Evolutionary conservation across 2,888 invertebrate genomes (phyloP).

Genomic region (Sicus ferrugineus): DNA sequence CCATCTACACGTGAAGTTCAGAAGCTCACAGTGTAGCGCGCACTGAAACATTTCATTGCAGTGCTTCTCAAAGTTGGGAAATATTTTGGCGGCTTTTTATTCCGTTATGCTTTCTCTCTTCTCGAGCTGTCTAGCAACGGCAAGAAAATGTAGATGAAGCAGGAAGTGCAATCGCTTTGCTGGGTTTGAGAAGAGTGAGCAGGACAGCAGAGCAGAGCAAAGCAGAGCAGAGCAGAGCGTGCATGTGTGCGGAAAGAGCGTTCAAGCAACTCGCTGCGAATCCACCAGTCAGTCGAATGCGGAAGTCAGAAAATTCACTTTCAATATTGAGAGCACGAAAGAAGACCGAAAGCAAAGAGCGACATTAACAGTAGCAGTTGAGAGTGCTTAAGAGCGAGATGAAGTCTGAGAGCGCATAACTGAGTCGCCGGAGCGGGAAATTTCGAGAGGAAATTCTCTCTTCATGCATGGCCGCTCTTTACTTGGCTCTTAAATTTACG

Average conservation of each 20-base stretch:
- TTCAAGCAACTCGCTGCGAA: no score
- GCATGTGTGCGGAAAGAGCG: no score
- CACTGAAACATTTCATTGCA: conserved; percentile 8
- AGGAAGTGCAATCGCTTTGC: not conserved
- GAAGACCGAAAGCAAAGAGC: conserved; percentile 3
- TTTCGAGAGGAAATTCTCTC: conserved; percentile 18
- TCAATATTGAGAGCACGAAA: conserved; percentile 28
- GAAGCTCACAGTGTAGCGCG: not conserved
- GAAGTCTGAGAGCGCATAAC: not conserved
- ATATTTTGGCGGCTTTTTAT: conserved; percentile 19
- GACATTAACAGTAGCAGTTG: not conserved
- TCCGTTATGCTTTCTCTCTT: no score
- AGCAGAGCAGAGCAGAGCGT: no score
- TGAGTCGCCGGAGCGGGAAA: not conserved
- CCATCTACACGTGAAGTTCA: conserved; percentile 9
- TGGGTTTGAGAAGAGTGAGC: not conserved
- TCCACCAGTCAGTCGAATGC: conserved; percentile 27
- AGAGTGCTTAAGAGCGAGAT: conserved; percentile 3
- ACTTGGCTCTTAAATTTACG: conserved; percentile 23
- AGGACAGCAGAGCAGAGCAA: no score
- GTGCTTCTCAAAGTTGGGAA: conserved; percentile 7
- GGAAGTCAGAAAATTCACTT: conserved; percentile 36
- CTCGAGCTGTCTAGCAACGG: not conserved
- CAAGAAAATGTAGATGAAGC: not conserved
- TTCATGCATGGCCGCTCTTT: conserved; percentile 34